Conservation (phyloP, 2,113 vertebrate species). For the Erythrocercus mccallii region DNA sequence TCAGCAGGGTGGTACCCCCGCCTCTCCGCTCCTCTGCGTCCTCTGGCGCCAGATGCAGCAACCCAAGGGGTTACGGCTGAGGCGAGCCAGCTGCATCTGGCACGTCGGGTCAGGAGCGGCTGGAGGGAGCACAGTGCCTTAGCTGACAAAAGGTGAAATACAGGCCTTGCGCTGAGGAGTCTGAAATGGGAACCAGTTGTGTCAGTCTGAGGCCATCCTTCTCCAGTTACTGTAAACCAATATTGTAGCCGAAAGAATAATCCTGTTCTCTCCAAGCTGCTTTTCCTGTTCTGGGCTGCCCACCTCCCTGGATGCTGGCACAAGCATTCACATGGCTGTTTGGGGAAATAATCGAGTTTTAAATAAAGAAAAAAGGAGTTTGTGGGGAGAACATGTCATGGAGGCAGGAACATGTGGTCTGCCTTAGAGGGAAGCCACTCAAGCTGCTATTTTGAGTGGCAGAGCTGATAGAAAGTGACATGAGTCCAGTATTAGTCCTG, state of each 20-base stretch:
- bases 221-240: slow-evolving; percentile 38
- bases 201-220: slow-evolving; percentile 34
- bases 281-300: background rate
- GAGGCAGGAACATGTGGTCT: background rate
- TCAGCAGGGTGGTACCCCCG: background rate
- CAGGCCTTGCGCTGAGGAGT: background rate
- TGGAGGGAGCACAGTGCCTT: background rate
- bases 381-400: accelerated
- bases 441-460: background rate
- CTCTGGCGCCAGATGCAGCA: background rate
- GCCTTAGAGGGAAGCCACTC: background rate
- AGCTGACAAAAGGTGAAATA: slow-evolving; percentile 27
- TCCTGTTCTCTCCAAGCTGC: background rate
- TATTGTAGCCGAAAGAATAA: background rate
- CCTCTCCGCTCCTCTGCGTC: background rate
- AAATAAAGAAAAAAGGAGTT: accelerated
- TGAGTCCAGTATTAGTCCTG: background rate
- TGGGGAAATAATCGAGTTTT: background rate
- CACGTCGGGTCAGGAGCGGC: background rate
- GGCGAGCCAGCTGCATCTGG: background rate
- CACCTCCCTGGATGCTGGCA: background rate
- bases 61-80: background rate
- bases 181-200: slow-evolving; percentile 36
- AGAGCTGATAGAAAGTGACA: background rate
- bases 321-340: background rate